These are phyloP conservation scores for Calcarius lapponicus DNA, from an alignment of 2,797 vertebrate genomes.

Conservation along the genomic window DNA sequence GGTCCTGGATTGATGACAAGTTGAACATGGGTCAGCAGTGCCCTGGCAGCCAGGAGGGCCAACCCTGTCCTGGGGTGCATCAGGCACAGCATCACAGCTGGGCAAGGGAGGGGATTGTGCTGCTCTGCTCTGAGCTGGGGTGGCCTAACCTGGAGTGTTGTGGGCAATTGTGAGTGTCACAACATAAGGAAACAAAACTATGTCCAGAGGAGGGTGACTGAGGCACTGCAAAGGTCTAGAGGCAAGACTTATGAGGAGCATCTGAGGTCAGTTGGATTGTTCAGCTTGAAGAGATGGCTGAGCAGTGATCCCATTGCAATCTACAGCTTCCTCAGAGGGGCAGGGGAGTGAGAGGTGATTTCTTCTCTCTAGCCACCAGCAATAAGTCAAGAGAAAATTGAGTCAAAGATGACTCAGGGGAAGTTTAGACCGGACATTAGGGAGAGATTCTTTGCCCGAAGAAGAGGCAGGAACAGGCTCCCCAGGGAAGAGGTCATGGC, in stretches of 20 bases:
- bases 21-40: not conserved
- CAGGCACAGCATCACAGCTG: fast-evolving
- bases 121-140: not conserved
- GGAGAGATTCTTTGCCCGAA: not conserved
- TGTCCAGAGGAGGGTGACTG: not conserved
- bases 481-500: not conserved
- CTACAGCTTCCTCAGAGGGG: not conserved
- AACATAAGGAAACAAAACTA: not conserved
- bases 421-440: not conserved
- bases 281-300: not conserved
- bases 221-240: not conserved
- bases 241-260: not conserved
- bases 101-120: not conserved
- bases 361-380: not conserved
- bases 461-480: not conserved
- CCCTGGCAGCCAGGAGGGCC: not conserved
- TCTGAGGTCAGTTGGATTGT: not conserved
- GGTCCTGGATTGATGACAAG: not conserved
- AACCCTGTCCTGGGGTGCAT: fast-evolving
- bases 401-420: not conserved
- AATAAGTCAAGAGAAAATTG: not conserved
- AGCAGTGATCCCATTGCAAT: not conserved
- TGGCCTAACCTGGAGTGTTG: fast-evolving
- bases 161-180: fast-evolving
- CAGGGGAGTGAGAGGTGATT: not conserved